Base-by-base conservation (phyloP, 2,797 vertebrate species). In the Semaprochilodus insignis region DNA sequence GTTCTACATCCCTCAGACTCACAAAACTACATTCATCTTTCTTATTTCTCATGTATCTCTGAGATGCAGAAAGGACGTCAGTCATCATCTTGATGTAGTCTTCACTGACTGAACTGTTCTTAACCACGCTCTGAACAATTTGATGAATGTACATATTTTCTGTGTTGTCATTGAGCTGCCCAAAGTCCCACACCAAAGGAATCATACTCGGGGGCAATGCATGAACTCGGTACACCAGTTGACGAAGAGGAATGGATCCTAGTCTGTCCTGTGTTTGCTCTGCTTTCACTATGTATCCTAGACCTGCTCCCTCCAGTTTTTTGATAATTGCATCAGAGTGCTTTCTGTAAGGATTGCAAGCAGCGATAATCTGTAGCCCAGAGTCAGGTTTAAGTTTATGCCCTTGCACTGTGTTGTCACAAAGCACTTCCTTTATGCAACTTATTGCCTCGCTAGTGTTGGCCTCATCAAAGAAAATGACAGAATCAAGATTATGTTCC, bases 101-200 rank as follows among this genome's bases (percentile, higher is more conserved):
- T 6, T 0, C 0, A 1, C 74, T 0, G 0, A 95, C 77, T 0
- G 0, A 54, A 72, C 94, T 63, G 0, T 85, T 91, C 27, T 89
- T 82, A 0, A 90, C 85, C 13, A 96, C 93, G 40, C 96, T 93
- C 88, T 96, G 96, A 0, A 98, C 96, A 8, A 99, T 98, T 91
- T 99, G 98, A 54, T 95, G 93, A 74, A 98, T 97, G 84, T 99
- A 99, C 67, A 95, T 94, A 87, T 92, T 95, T 72, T 99, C 98
- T 0, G 96, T 92, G 0, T 87, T 11, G 83, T 95, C 90, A 78
- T 96, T 96, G 80, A 99, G 92, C 83, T 99, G 98, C 72, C 98
- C 98, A 13, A 99, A 99, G 89, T 99, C 98, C 98, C 97, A 99
- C 44, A 99, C 97, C 59, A 99, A 88, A 0, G 97, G 97, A 75